A percentile compares a stretch with the other conserved stretches of the same genome.
Conservation (phyloP, 2,888 invertebrate genomes). For the Polylopha cassiicola region DNA sequence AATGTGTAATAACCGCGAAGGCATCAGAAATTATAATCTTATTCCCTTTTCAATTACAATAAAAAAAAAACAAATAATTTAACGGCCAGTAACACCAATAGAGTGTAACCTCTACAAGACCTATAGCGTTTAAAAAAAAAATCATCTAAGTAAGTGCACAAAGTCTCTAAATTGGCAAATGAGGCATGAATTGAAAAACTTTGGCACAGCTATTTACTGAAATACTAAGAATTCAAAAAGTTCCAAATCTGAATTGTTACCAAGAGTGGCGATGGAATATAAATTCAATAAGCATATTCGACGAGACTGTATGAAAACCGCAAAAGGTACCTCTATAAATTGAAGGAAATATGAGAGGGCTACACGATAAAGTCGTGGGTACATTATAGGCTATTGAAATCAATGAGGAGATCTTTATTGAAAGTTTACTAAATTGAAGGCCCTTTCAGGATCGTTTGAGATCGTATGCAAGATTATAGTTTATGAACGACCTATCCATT, state of each 20-base stretch:
- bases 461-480: conserved; percentile 27
- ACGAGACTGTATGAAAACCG: conserved; percentile 53
- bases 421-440: conserved; percentile 55
- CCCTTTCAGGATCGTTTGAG: conserved; percentile 31
- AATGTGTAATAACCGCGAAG: too few species aligned
- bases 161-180: too few species aligned
- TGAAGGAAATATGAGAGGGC: conserved; percentile 55
- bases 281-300: conserved; percentile 57
- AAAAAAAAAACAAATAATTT: too few species aligned
- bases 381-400: conserved; percentile 65
- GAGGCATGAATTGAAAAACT: too few species aligned
- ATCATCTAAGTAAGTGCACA: too few species aligned
- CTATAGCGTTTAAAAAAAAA: too few species aligned
- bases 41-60: too few species aligned
- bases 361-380: conserved; percentile 58
- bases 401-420: conserved; percentile 63
- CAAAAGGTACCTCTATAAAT: conserved; percentile 62
- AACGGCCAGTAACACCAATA: too few species aligned
- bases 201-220: too few species aligned
- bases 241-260: conserved; percentile 30
- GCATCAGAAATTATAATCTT: too few species aligned
- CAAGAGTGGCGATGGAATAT: conserved; percentile 40
- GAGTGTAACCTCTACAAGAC: too few species aligned
- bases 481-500: conserved; percentile 24
- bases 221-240: too few species aligned